Evolutionary conservation across 2,113 vertebrate species (phyloP).

Genomic region (Hippotragus niger): DNA sequence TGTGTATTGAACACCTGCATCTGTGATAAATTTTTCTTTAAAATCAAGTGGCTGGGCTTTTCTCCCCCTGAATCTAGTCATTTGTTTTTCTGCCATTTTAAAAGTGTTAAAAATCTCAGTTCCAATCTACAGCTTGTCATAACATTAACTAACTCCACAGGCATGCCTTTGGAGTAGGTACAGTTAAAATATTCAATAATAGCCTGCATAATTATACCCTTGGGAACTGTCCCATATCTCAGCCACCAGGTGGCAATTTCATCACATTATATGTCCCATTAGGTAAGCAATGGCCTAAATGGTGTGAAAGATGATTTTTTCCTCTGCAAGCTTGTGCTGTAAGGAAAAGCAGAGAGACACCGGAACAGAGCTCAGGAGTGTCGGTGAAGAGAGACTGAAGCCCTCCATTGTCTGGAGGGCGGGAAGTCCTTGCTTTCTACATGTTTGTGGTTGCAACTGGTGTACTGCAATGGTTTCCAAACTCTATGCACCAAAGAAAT

Average conservation of each 20-base stretch:
- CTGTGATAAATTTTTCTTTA: conserved; percentile 27
- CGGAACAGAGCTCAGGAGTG: background rate
- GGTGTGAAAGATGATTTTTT: conserved; percentile 69
- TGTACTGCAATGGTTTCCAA: background rate
- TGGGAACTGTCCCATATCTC: conserved; percentile 73
- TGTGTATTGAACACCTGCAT: background rate
- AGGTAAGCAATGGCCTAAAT: conserved; percentile 82
- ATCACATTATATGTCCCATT: conserved; percentile 85
- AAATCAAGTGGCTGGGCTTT: conserved; percentile 38
- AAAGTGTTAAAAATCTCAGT: conserved; percentile 65
- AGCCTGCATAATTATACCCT: conserved; percentile 75
- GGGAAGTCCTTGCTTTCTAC: background rate
- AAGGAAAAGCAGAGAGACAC: conserved; percentile 45
- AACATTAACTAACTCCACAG: conserved; percentile 71
- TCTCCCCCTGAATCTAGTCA: background rate
- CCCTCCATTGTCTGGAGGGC: background rate
- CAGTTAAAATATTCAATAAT: conserved; percentile 74
- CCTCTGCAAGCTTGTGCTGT: conserved; percentile 16
- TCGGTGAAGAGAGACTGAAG: background rate
- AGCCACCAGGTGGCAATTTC: conserved; percentile 83
- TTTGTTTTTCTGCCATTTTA: conserved; percentile 44
- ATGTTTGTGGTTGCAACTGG: background rate
- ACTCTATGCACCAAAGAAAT: background rate
- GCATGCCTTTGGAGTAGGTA: conserved; percentile 60
- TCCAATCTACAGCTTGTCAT: conserved; percentile 63